Evolutionary conservation across 1,140 invertebrate species (phyloP).

Genomic region (Muscidifurax raptorellus): DNA sequence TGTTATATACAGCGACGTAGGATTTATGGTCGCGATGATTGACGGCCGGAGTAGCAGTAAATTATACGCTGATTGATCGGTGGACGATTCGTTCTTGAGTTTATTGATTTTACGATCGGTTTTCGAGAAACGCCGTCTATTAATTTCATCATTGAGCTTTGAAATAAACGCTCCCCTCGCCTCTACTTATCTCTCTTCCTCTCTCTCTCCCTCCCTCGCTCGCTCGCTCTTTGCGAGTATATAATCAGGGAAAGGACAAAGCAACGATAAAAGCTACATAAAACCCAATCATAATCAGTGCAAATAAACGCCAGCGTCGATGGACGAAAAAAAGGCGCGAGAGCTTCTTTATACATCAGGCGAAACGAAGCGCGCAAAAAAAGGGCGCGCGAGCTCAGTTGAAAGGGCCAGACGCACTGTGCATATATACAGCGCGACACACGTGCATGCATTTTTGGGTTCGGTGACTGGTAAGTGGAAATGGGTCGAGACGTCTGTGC

Average conservation of each 20-base stretch:
- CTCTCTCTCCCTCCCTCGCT: too few relatives aligned
- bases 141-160: too few relatives aligned
- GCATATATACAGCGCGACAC: neutral
- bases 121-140: neutral
- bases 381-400: neutral
- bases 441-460: neutral
- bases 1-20: neutral
- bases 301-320: neutral
- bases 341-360: neutral
- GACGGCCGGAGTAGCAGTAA: too few relatives aligned
- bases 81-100: neutral
- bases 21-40: too few relatives aligned
- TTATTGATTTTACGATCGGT: neutral
- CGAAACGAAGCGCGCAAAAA: neutral
- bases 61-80: neutral
- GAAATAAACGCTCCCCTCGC: neutral
- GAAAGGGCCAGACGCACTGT: neutral
- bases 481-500: slow-evolving; percentile 68
- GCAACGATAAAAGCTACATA: neutral
- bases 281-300: neutral
- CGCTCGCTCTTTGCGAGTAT: too few relatives aligned
- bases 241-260: neutral
- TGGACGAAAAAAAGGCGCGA: neutral
- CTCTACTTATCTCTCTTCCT: too few relatives aligned
- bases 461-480: slow-evolving; percentile 58